Base-by-base conservation (phyloP, 2,113 vertebrate species). In the Castor canadensis region DNA sequence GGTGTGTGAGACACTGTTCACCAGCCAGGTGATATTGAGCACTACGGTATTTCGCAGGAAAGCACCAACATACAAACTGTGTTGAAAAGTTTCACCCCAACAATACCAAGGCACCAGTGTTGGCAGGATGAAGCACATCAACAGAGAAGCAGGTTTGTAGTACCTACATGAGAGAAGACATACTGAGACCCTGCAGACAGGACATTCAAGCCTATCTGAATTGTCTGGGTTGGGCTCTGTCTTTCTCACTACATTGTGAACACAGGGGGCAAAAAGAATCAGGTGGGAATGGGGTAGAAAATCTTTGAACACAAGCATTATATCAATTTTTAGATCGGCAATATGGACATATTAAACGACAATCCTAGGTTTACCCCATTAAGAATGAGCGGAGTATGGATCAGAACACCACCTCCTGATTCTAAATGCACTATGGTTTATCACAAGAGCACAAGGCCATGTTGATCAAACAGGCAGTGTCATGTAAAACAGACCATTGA, bases 1-100 rank as follows among this genome's bases (percentile, higher is more conserved):
- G 98, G 99, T 99, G 96, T 99, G 99, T 16, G 99, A 99, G 0
- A 99, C 99, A 3, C 99, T 99, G 98, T 99, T 99, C 96, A 99
- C 99, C 83, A 99, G 98, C 99, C 99, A 99, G 89, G 99, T 98
- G 94, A 97, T 98, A 47, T 99, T 99, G 89, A 99, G 99, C 75
- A 98, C 98, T 19, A 98, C 0, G 1, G 99, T 24, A 30, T 99
- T 99, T 85, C 99, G 98, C 97, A 99, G 95, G 83, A 99, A 67
- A 24, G 98, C 88, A 6, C 99, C 98, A 56, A 99, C 56, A 32
- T 98, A 99, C 94, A 99, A 98, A 26, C 98, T 99, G 95, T 98
- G 98, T 97, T 93, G 28, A n/a, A 99, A 98, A 11, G 98, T 98
- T 98, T 99, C 99, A 0, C 98, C 98, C 99, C 99, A 99, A 94